Evolutionary conservation across 2,797 vertebrate species (phyloP), one percentile per base, ranked within the genome.

Genomic region (Tauraco hartlaubi): DNA sequence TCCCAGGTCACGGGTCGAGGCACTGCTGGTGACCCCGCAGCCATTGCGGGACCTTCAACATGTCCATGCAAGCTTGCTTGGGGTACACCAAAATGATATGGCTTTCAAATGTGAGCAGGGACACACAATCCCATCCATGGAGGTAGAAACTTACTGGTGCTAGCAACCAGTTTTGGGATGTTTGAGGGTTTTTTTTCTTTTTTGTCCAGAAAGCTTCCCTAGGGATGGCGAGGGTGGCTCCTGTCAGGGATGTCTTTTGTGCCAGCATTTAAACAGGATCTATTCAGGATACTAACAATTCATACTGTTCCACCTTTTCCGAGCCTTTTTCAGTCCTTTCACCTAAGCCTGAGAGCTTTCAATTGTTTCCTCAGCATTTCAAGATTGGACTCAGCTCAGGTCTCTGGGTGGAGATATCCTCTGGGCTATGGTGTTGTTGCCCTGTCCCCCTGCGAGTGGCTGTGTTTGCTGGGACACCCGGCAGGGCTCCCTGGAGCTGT

Each of bases 241-340:
- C 89, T 89, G 84, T 15, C 1, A 3, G 85, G 79, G 75, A 95
- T 72, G 29, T 73, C 69, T 92, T 73, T 84, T 92, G 59, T 87
- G 72, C 86, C 92, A 95, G 77, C 85, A 69, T 73, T 84, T 90
- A 91, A 94, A 81, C 79, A 81, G 62, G 58, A 75, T 73, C 66
- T 94, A 91, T 67, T 92, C 94, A 95, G 93, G 92, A 97, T 94
- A 51, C 64, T 92, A 64, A 88, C 71, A 91, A 86, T 63, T 93
- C 67, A 67, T 73, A 72, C 29, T 0, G 0, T 43, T 97, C 78
- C 78, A 73, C 56, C 2, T 71, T 91, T 94, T 83, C 31, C 21
- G 80, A 94, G 92, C n/a, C 58, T 86, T 95, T 93, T 73, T 62
- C 92, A 66, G 71, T 66, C 43, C 73, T 86, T 90, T 92, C 56